phyloP scores from a whole-genome alignment of 2,888 invertebrate genomes.

The Epinotia ramella region DNA sequence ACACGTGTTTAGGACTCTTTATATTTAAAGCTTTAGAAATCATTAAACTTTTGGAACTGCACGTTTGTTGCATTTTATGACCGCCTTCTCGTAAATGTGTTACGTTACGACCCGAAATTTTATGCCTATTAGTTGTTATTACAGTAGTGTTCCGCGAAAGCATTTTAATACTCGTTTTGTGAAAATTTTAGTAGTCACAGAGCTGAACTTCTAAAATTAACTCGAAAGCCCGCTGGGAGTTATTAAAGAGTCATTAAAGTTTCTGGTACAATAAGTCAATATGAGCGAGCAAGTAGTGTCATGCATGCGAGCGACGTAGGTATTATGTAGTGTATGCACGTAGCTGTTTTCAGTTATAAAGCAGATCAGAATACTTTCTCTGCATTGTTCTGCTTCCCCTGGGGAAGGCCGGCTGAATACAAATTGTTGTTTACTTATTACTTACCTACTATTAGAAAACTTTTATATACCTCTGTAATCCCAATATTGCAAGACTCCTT shows the following conservation, averaged over 20 bases:
- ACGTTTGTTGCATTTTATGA: conserved; percentile 48
- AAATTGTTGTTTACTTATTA: conserved; percentile 46
- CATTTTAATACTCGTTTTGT: conserved; percentile 38
- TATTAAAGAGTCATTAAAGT: conserved; percentile 70
- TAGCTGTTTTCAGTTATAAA: conserved; percentile 56
- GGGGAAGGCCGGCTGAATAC: conserved; percentile 52
- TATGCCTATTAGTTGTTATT: conserved; percentile 52
- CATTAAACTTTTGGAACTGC: conserved; percentile 46
- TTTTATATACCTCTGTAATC: conserved; percentile 7
- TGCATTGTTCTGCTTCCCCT: conserved; percentile 49
- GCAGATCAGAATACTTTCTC: conserved; percentile 52
- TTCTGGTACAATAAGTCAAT: conserved; percentile 52
- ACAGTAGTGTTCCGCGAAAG: conserved; percentile 37
- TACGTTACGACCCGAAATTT: conserved; percentile 49
- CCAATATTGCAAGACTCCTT: neutral
- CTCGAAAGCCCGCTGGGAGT: conserved; percentile 58
- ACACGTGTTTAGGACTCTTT: conserved; percentile 56
- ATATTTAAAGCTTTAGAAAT: conserved; percentile 44
- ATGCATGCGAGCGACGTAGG: conserved; percentile 45
- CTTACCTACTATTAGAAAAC: conserved; percentile 29
- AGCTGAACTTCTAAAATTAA: conserved; percentile 58
- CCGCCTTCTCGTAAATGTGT: conserved; percentile 53
- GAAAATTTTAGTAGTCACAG: conserved; percentile 45
- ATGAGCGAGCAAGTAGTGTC: conserved; percentile 51
- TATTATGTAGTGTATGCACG: conserved; percentile 27